These are phyloP conservation scores for Hippocampus kuda DNA, from an alignment of 2,797 vertebrate genomes.

Conservation along the genomic window DNA sequence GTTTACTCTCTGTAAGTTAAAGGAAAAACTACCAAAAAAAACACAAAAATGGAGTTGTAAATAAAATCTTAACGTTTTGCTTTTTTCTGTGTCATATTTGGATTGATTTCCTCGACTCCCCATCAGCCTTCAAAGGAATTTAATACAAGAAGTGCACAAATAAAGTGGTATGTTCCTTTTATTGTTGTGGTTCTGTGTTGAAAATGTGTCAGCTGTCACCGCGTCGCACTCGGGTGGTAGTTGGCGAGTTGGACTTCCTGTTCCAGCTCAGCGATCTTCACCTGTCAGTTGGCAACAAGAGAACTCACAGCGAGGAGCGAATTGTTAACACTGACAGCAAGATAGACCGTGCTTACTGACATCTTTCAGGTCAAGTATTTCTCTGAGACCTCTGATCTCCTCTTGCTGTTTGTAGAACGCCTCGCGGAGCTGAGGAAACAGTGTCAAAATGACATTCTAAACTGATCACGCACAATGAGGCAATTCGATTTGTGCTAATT, in stretches of 20 bases:
- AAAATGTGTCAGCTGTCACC: slow-evolving; percentile 25
- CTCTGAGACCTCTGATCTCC: slow-evolving; percentile 77
- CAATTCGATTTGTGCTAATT: neutral
- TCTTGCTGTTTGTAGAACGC: slow-evolving; percentile 84
- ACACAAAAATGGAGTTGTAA: slow-evolving; percentile 78
- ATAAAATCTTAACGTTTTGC: slow-evolving; percentile 97
- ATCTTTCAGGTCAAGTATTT: slow-evolving; percentile 72
- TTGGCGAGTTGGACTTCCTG: slow-evolving; percentile 70
- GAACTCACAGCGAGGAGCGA: neutral
- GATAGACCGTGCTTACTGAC: slow-evolving; percentile 19
- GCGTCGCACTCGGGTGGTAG: slow-evolving; percentile 48
- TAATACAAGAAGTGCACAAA: neutral
- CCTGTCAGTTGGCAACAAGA: slow-evolving; percentile 28
- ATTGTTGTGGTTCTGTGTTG: neutral
- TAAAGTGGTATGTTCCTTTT: neutral
- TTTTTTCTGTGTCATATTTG: slow-evolving; percentile 42
- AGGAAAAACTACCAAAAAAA: slow-evolving; percentile 58
- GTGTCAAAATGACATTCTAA: neutral
- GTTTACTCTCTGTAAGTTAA: slow-evolving; percentile 86
- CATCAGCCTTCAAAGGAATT: neutral
- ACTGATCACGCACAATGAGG: neutral
- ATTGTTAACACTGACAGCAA: too few relatives aligned
- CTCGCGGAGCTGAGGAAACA: slow-evolving; percentile 71
- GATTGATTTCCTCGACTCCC: neutral
- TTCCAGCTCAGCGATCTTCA: slow-evolving; percentile 73